Evolutionary conservation across 2,888 invertebrate genomes (phyloP).

Genomic region (Perizoma flavofasciatum): DNA sequence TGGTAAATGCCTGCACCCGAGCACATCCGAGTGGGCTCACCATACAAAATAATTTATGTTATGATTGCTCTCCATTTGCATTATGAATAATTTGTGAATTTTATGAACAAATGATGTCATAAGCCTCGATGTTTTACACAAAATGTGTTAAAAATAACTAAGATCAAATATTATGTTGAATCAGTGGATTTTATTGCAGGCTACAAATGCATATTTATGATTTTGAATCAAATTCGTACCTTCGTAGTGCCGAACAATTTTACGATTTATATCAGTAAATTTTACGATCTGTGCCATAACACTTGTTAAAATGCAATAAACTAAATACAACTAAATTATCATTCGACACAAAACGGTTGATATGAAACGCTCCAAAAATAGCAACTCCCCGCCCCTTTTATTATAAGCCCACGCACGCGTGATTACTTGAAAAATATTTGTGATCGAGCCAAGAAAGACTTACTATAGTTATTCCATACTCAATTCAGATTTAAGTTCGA

Average conservation of each 20-base stretch:
- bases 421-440: too few relatives aligned
- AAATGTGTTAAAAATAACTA: constrained; percentile 53
- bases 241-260: background rate
- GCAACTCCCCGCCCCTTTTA: too few relatives aligned
- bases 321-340: background rate
- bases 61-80: constrained; percentile 75
- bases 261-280: background rate
- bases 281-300: background rate
- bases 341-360: too few relatives aligned
- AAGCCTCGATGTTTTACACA: constrained; percentile 55
- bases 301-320: background rate
- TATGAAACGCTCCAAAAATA: too few relatives aligned
- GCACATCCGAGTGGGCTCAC: constrained; percentile 53
- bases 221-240: background rate
- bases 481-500: too few relatives aligned
- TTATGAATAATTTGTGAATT: constrained; percentile 68
- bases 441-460: too few relatives aligned
- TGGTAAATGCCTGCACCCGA: constrained; percentile 46
- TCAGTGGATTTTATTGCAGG: constrained; percentile 1
- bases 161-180: constrained; percentile 12
- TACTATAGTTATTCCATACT: too few relatives aligned
- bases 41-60: constrained; percentile 68
- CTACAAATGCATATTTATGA: background rate
- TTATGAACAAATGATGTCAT: constrained; percentile 70
- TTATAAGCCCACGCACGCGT: too few relatives aligned